Percentiles rank a stretch among this genome's conserved stretches.
These are phyloP conservation scores for Syncerus caffer DNA, from an alignment of 2,797 vertebrate species.

Conservation along the genomic window DNA sequence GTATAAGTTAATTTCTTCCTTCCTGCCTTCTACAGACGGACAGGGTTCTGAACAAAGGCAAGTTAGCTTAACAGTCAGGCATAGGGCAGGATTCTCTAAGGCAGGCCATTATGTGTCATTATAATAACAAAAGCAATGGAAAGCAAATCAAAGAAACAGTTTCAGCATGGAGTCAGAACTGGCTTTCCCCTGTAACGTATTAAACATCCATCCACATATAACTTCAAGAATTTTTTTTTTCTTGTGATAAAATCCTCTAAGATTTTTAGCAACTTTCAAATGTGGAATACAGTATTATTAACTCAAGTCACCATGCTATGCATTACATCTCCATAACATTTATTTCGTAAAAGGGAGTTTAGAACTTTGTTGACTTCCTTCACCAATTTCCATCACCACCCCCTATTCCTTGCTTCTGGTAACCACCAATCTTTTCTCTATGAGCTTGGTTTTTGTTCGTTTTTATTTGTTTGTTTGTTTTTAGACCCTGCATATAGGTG, in stretches of 20 bases:
- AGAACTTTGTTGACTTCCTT: not conserved
- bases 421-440: not conserved
- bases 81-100: not conserved
- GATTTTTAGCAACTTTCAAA: not conserved
- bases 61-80: not conserved
- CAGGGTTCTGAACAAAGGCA: not conserved
- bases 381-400: not conserved
- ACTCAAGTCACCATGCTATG: not conserved
- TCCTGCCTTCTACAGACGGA: not conserved
- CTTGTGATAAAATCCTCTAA: not conserved
- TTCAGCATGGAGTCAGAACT: not conserved
- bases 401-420: not conserved
- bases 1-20: not conserved
- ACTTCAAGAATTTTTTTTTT: not conserved
- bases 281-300: not conserved
- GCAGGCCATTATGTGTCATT: not conserved
- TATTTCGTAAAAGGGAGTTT: not conserved
- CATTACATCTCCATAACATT: not conserved
- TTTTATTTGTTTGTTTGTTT: not conserved
- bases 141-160: not conserved
- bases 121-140: not conserved
- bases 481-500: not conserved
- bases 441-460: not conserved
- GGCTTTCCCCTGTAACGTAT: not conserved
- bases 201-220: not conserved